phyloP scores from a whole-genome alignment of 2,888 invertebrate species.

The Lithosia quadra region DNA sequence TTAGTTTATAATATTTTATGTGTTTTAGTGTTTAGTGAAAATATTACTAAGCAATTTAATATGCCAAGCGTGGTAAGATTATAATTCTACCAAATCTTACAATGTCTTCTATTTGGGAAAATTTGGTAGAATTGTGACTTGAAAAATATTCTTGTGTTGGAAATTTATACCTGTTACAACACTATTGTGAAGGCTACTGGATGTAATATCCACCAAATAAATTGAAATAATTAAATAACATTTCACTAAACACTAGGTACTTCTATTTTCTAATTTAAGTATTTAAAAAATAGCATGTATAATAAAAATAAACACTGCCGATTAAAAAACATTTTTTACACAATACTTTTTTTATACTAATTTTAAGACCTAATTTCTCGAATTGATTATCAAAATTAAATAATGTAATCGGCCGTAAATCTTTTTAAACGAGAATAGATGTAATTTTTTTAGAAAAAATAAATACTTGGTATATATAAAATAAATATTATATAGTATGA shows the following conservation, averaged over 20 bases:
- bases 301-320: constrained; percentile 40
- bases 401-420: constrained; percentile 63
- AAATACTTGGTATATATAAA: constrained; percentile 44
- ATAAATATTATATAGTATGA: constrained; percentile 41
- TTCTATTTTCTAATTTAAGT: constrained; percentile 2
- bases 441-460: constrained; percentile 69
- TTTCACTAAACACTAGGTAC: constrained; percentile 13
- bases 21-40: constrained; percentile 15
- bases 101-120: no score
- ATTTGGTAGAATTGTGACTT: neutral
- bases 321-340: constrained; percentile 26
- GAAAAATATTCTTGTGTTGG: neutral
- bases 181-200: no score
- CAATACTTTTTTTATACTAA: constrained; percentile 28
- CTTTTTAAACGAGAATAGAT: constrained; percentile 62
- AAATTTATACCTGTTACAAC: no score
- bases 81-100: neutral
- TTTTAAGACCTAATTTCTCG: constrained; percentile 32
- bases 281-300: constrained; percentile 13
- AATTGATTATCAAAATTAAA: constrained; percentile 28
- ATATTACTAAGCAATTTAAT: neutral
- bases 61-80: neutral
- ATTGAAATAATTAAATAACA: no score
- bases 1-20: constrained; percentile 10
- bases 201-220: no score